phyloP scores from a whole-genome alignment of 2,113 vertebrate genomes.

The Ophthalmotilapia sp. region DNA sequence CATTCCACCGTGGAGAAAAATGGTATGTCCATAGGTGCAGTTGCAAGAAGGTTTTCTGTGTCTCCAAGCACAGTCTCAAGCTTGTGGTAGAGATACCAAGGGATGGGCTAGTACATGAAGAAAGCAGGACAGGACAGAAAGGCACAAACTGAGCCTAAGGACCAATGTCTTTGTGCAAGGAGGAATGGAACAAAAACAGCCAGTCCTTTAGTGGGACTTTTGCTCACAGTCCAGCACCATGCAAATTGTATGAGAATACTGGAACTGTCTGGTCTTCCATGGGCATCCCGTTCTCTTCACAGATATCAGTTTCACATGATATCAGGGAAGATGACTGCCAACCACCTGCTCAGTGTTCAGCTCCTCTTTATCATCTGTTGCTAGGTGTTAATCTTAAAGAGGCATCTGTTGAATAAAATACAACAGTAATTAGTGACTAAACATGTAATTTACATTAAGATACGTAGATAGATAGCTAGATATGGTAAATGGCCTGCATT shows the following conservation, averaged over 20 bases:
- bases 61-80: background rate
- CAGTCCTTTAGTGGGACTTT: background rate
- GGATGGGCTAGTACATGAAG: background rate
- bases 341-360: background rate
- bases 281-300: background rate
- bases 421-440: background rate
- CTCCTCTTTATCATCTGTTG: background rate
- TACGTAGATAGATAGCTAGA: no score
- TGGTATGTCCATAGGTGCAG: background rate
- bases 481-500: no score
- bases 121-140: background rate
- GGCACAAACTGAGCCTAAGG: background rate
- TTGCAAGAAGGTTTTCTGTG: background rate
- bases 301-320: background rate
- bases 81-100: background rate
- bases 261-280: background rate
- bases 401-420: background rate
- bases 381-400: background rate
- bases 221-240: background rate
- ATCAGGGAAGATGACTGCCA: background rate
- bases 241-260: background rate
- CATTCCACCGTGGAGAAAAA: background rate
- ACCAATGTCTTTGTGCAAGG: background rate
- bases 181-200: background rate
- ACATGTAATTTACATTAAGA: background rate